Base-by-base conservation (phyloP, 2,888 invertebrate genomes). In the Melinaea marsaeus region DNA sequence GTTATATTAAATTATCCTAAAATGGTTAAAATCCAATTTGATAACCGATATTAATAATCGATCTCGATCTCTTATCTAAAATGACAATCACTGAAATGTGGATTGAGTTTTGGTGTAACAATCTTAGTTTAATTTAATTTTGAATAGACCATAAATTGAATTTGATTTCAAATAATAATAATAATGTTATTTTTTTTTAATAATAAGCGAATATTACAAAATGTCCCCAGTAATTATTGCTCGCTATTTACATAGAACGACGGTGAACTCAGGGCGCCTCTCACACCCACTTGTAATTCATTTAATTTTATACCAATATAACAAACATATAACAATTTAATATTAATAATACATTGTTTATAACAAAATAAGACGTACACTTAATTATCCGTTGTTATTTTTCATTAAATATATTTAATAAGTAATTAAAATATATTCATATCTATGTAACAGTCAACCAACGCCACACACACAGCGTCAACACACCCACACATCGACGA, bases 401-500 rank as follows among this genome's bases (percentile, higher is more conserved):
- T 22, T 22, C 22, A 22, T 22, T 22, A 22, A 37, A 37, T 9
- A 42, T 32, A 51, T 32, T 9, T 32, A 51, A 51, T 51, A 60
- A 60, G 35, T 37, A 57, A n/a, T 63, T 51, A 48, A 22, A 46
- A 64, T 60, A 35, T 32, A 9, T 61, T 64, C 64, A 69, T 63
- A 58, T 64, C 80, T 71, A 81, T 85, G 81, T 82, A 65, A 81
- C 65, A 61, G 13, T 46, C 68, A 51, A 57, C 74, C 69, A 61
- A 84, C 85, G 89, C 87, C 79, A 11, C 2, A n/a, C 64, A 81
- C 81, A 81, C 80, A 80, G 81, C 79, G 80, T 76, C 11, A 72
- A 68, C 79, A 79, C 86, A 65, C 80, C 77, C 83, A 78, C 81
- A 48, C 58, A 45, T 69, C 63, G 66, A 55, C 69, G 63, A 63